These are phyloP conservation scores for Epirrita christyi DNA, from an alignment of 2,888 invertebrate genomes.

Conservation along the genomic window DNA sequence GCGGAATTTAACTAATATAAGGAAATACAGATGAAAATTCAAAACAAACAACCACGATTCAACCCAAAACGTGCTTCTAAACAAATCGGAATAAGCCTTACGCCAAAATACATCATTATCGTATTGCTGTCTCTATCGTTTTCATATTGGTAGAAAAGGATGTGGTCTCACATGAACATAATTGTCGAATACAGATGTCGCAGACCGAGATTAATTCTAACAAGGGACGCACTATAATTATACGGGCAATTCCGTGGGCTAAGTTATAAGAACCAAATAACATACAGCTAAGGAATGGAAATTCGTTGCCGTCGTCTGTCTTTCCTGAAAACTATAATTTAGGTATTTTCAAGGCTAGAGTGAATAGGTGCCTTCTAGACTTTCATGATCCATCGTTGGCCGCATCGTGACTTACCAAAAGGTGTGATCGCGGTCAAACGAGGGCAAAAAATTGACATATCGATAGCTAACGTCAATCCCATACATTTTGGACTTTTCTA, in stretches of 20 bases:
- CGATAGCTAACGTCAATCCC: too few species aligned
- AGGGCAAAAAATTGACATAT: too few species aligned
- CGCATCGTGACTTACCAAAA: too few species aligned
- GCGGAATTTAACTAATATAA: too few species aligned
- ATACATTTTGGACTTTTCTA: too few species aligned
- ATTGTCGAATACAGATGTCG: constrained; percentile 82
- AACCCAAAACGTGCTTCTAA: constrained; percentile 38
- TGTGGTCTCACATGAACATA: constrained; percentile 69
- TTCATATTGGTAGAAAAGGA: constrained; percentile 35
- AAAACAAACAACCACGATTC: constrained; percentile 21
- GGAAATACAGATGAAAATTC: not conserved
- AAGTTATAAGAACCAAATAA: constrained; percentile 32
- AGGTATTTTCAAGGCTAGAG: too few species aligned
- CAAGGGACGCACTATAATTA: constrained; percentile 77
- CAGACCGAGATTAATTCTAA: constrained; percentile 78
- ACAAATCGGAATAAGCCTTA: constrained; percentile 46
- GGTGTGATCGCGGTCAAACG: too few species aligned
- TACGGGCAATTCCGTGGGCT: constrained; percentile 53
- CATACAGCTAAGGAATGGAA: too few species aligned
- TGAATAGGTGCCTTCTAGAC: too few species aligned
- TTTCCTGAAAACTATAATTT: too few species aligned
- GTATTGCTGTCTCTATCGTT: constrained; percentile 35
- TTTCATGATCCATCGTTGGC: too few species aligned
- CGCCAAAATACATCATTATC: constrained; percentile 34
- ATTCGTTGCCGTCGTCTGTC: too few species aligned